These are phyloP conservation scores for Synanthedon formicaeformis DNA, from an alignment of 2,888 invertebrate genomes.

Conservation along the genomic window DNA sequence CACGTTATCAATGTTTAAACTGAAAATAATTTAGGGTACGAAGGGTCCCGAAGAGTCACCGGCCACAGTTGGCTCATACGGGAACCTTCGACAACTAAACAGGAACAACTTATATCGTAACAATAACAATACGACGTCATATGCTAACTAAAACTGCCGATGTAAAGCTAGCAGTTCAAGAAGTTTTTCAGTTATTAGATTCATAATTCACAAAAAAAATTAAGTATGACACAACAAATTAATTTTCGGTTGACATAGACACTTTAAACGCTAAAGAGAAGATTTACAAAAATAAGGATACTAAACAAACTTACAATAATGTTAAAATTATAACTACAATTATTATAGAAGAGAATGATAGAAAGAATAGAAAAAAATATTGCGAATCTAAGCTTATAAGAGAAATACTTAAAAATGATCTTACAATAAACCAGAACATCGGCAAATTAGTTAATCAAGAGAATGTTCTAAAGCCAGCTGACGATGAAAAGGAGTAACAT, in stretches of 20 bases:
- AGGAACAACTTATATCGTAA: neutral
- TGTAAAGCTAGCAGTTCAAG: neutral
- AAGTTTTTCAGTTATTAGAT: neutral
- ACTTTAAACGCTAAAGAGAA: too few species aligned
- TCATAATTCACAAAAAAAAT: too few species aligned
- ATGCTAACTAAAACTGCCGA: neutral
- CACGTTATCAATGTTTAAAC: conserved; percentile 35
- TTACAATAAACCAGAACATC: neutral
- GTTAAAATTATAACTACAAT: neutral
- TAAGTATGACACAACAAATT: too few species aligned
- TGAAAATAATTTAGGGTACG: conserved; percentile 24
- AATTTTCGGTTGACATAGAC: too few species aligned
- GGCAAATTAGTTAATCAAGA: conserved; percentile 1
- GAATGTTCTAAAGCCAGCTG: conserved; percentile 37
- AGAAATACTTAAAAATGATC: too few species aligned
- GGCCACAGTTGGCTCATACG: conserved; percentile 59
- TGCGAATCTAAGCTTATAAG: too few species aligned
- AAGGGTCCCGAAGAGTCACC: conserved; percentile 45
- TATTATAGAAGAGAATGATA: neutral
- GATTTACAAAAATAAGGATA: too few species aligned
- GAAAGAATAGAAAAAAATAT: neutral
- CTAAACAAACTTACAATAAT: neutral
- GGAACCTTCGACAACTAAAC: conserved; percentile 27
- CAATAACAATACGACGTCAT: neutral
- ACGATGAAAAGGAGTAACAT: conserved; percentile 11